Evolutionary conservation across 64 coral and sea anemone genomes (phyloP).

Genomic region (Pocillopora verrucosa): DNA sequence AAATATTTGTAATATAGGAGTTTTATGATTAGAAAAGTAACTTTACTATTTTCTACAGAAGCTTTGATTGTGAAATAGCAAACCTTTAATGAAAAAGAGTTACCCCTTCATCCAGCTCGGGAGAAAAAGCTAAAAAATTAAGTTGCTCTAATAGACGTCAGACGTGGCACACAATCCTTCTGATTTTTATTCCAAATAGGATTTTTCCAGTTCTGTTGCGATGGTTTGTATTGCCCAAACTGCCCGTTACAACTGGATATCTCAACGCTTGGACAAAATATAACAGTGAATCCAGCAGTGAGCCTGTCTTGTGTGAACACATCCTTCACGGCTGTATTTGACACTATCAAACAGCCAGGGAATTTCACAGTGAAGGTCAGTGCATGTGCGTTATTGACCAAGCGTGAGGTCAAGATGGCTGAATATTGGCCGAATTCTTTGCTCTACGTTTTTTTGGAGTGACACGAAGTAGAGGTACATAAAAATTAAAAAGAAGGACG

Average conservation of each 20-base stretch:
- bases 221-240: conserved; percentile 45
- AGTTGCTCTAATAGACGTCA: too few species aligned
- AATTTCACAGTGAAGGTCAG: conserved; percentile 36
- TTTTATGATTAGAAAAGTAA: too few species aligned
- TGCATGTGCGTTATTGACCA: background rate
- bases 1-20: too few species aligned
- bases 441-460: too few species aligned
- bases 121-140: too few species aligned
- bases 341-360: conserved; percentile 22
- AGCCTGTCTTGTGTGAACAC: conserved; percentile 46
- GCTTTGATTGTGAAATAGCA: too few species aligned
- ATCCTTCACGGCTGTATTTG: conserved; percentile 21
- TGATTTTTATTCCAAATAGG: background rate
- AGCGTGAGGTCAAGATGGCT: background rate
- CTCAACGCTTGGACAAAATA: background rate
- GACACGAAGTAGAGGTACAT: too few species aligned
- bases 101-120: too few species aligned
- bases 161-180: background rate
- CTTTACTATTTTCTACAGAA: too few species aligned
- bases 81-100: too few species aligned
- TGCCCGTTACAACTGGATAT: conserved; percentile 49
- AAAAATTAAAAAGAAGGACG: too few species aligned
- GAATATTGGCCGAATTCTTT: background rate
- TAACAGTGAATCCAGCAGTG: background rate
- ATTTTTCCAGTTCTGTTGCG: conserved; percentile 53